These are phyloP conservation scores for Tenthredo livida DNA, from an alignment of 2,888 invertebrate genomes.

Conservation along the genomic window DNA sequence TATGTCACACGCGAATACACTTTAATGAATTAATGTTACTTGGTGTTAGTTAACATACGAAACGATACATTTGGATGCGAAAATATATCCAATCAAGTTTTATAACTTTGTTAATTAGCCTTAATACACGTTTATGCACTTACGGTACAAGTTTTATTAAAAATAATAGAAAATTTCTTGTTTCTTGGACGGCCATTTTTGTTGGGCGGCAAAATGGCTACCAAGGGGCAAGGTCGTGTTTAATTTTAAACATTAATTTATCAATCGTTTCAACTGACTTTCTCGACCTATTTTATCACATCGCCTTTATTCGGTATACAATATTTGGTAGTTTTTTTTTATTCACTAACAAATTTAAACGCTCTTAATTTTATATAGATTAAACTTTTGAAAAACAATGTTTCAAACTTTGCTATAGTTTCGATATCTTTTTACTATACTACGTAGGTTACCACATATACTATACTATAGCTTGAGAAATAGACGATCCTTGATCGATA, in stretches of 20 bases:
- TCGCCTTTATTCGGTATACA: background rate
- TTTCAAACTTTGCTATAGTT: slow-evolving; percentile 30
- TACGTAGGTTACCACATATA: background rate
- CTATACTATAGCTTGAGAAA: background rate
- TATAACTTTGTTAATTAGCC: slow-evolving; percentile 54
- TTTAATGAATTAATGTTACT: slow-evolving; percentile 16
- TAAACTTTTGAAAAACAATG: background rate
- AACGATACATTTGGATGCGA: slow-evolving; percentile 41
- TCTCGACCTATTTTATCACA: background rate
- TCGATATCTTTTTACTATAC: background rate
- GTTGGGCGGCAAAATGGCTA: slow-evolving; percentile 67
- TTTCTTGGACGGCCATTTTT: slow-evolving; percentile 70
- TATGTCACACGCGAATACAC: slow-evolving; percentile 64
- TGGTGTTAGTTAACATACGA: background rate
- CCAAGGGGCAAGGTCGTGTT: slow-evolving; percentile 61
- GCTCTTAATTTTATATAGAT: background rate
- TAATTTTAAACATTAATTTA: slow-evolving; percentile 53
- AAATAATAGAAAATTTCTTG: slow-evolving; percentile 68
- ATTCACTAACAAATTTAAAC: background rate
- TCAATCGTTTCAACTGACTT: slow-evolving; percentile 14
- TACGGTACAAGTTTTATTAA: slow-evolving; percentile 60
- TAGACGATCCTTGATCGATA: slow-evolving; percentile 32
- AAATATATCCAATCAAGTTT: slow-evolving; percentile 26
- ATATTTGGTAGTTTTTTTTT: background rate
- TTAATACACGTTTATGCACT: slow-evolving; percentile 59